A percentile compares a stretch with the other conserved stretches of the same genome.
phyloP scores from a whole-genome alignment of 2,888 invertebrate genomes.

The Phymatocera aterrima region DNA sequence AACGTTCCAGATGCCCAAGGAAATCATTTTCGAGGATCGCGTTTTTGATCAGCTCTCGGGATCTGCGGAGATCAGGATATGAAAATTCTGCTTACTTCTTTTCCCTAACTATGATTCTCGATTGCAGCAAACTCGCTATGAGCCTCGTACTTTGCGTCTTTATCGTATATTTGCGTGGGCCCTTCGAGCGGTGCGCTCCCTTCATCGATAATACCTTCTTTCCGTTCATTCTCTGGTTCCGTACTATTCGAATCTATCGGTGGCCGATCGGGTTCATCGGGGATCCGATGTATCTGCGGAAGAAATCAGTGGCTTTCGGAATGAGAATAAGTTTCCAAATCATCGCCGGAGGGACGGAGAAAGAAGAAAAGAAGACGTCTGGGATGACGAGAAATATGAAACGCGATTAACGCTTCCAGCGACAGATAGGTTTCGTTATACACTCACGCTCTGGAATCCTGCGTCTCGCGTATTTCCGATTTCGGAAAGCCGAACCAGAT shows the following conservation, averaged over 20 bases:
- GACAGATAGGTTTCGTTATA: too few relatives aligned
- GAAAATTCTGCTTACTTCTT: background rate
- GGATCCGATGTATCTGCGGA: background rate
- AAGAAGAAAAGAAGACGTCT: too few relatives aligned
- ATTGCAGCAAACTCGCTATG: too few relatives aligned
- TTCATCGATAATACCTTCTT: slow-evolving; percentile 68
- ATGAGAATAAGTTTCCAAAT: background rate
- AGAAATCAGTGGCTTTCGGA: background rate
- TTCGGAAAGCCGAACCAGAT: slow-evolving; percentile 62
- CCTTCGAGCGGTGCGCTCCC: slow-evolving; percentile 66
- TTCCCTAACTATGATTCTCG: background rate
- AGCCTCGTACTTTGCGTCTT: slow-evolving; percentile 61
- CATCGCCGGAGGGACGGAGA: too few relatives aligned
- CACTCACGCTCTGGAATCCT: slow-evolving; percentile 45
- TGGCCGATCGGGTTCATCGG: background rate
- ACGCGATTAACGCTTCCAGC: background rate
- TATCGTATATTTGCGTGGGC: slow-evolving; percentile 67
- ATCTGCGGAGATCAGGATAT: slow-evolving; percentile 70
- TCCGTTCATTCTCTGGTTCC: slow-evolving; percentile 59
- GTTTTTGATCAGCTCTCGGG: slow-evolving; percentile 80
- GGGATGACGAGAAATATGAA: background rate
- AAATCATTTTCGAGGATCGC: slow-evolving; percentile 90
- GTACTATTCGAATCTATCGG: slow-evolving; percentile 44
- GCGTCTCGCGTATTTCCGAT: background rate
- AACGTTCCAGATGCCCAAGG: slow-evolving; percentile 86